Base-by-base conservation (phyloP, 64 coral and sea anemone genomes). In the Stichodactyla mertensii region DNA sequence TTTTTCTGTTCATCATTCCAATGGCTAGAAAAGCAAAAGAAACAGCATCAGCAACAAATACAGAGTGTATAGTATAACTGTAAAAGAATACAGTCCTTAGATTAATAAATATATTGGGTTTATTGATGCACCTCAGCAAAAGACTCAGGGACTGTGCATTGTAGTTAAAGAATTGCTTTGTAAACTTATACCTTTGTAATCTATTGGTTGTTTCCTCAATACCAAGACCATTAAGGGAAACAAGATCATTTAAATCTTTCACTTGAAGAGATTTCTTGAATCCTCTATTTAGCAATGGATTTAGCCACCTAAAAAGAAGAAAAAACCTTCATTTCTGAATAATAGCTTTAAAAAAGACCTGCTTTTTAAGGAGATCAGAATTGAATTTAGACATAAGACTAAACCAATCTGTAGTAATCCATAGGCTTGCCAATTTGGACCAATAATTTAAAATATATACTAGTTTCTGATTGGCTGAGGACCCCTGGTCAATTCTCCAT, bases 261-360 rank as follows among this genome's bases (percentile, higher is more conserved):
- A 28, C 77, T 52, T 79, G 77, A 51, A 79, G 77, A 16, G 77
- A 52, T 14, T 79, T 79, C 51, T 79, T 79, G 5, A 79, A 79
- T 19, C 77, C 77, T 15, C 77, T 6, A 14, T 19, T 31, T 14
- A 79, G 31, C 16, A 79, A 79, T 51, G 77, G 77, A 14, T 79
- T 79, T 0, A 79, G 16, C 26, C 26, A 79, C 26, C 77, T 79
- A 79, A 51, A 22, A 51, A 22, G 62, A 66, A 66, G 16, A 61
- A 66, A 66, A 4, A 62, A 16, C 60, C 14, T 20, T n/a, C 19
- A 20, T n/a, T 20, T 66, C 6, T 66, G 36, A 45, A 45, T 45
- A 45, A 45, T 45, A 45, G 36, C 36, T 3, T 3, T 45, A 45
- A 45, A 45, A 45, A 45, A 45, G 36, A 45, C 36, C 36, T 45